Evolutionary conservation across 2,797 vertebrate genomes (phyloP).

Genomic region (Epinephelus malabaricus): DNA sequence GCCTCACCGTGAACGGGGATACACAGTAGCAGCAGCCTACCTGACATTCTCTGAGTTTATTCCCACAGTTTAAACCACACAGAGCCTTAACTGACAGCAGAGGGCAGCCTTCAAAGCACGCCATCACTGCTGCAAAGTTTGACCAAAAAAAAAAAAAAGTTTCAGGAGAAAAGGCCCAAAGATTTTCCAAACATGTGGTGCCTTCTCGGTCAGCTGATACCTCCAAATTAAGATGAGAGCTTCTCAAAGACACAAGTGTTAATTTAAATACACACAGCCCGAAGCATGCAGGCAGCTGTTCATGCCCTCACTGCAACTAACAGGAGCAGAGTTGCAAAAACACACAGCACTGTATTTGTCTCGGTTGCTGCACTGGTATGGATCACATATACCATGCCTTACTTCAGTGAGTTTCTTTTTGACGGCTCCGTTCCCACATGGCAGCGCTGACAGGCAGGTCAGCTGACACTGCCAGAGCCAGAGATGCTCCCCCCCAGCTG

Average conservation of each 20-base stretch:
- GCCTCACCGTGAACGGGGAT: neutral
- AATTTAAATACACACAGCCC: slow-evolving; percentile 41
- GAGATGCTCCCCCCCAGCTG: slow-evolving; percentile 15
- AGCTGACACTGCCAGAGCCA: slow-evolving; percentile 38
- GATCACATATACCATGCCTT: neutral
- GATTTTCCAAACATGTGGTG: neutral
- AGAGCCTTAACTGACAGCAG: slow-evolving; percentile 72
- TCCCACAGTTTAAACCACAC: slow-evolving; percentile 45
- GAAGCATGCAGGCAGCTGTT: slow-evolving; percentile 22
- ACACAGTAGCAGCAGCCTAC: slow-evolving; percentile 11
- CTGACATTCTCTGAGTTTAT: slow-evolving; percentile 16
- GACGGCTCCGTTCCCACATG: slow-evolving; percentile 48
- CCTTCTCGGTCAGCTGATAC: neutral
- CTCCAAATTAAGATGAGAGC: slow-evolving; percentile 28
- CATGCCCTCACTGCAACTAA: slow-evolving; percentile 26
- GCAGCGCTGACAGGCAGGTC: slow-evolving; percentile 53
- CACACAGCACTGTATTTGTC: neutral
- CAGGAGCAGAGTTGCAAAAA: slow-evolving; percentile 13
- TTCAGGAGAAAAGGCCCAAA: neutral
- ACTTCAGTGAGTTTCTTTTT: slow-evolving; percentile 36
- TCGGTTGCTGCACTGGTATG: slow-evolving; percentile 1
- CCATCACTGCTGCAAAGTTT: slow-evolving; percentile 24
- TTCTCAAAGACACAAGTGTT: slow-evolving; percentile 26
- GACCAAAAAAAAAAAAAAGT: neutral
- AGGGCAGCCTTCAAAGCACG: slow-evolving; percentile 73